Base-by-base conservation (phyloP, 2,888 invertebrate genomes). In the Clanis bilineata region DNA sequence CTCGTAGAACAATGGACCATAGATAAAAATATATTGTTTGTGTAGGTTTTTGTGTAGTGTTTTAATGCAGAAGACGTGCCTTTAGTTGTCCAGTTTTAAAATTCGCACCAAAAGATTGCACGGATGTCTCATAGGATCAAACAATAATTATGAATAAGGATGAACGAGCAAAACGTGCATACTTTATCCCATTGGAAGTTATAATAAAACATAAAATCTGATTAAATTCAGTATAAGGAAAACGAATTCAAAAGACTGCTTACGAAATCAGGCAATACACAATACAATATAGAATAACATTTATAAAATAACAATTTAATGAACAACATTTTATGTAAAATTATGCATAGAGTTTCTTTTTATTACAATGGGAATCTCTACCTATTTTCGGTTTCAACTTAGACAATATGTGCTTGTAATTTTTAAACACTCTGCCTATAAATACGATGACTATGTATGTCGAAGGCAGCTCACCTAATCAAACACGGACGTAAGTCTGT, bases 331-430 rank as follows among this genome's bases (percentile, higher is more conserved):
- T 15, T 47, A 38, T 25, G 51, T 22, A 41, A 41, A 3, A 56
- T 22, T 36, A 39, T 43, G 64, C 67, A 76, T 64, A 66, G 58
- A 66, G 62, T 56, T 56, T 65, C 38, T 59, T 61, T 55, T 59
- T 59, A 63, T 66, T 62, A 47, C 38, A 43, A 61, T 63, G 56
- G 57, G 32, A 59, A 60, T 62, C 62, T 51, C 7, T 64, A 43
- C 55, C 62, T 15, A 36, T 57, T 56, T 25, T 69, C 60, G 60
- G 65, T 66, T 60, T 61, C 54, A 51, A 60, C 9, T 56, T 61
- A 45, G 55, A 32, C 9, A 62, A 47, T 32, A 44, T 69, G 63
- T 72, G 64, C 59, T 64, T 63, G 58, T 60, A 70, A 64, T 73
- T 22, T 51, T 55, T 54, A 64, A 69, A 51, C 22, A 58, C 45